Evolutionary conservation across 2,797 vertebrate genomes (phyloP), one percentile per base, ranked within the genome.

Genomic region (Pseudomugil gertrudae): DNA sequence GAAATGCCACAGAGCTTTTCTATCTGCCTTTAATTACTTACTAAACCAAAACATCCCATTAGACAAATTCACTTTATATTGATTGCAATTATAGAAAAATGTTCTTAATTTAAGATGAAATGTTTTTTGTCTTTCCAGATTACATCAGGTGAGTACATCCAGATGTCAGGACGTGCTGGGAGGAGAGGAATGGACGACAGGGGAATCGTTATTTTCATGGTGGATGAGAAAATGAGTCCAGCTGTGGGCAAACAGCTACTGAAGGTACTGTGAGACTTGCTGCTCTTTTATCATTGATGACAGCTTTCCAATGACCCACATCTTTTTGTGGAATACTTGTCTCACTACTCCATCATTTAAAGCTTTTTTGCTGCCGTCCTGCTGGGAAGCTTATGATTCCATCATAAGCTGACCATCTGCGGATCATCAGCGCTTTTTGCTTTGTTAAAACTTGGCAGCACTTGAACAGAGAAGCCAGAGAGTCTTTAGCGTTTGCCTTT

Each of bases 121-220:
- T 52, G 15, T 67, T 15, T 86, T 52, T 64, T 58, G 73, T 66
- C 70, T 58, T 30, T 70, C 27, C 74, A 99, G 98, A 98, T 99
- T 72, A 95, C 96, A 9, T 99, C 98, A 52, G 98, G 98, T 58
- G 98, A 99, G 90, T 99, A 99, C 82, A 99, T 99, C 93, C 98
- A 99, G 89, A 99, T 99, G 98, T 99, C 98, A 9, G 98, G 98
- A 38, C 95, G 98, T 9, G 98, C 98, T 9, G 98, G 98, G 50
- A 95, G 98, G 74, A 94, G 98, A 91, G 97, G 98, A 65, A 99
- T 99, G 98, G 98, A 99, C 55, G 98, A 99, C 74, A 94, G 98
- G 81, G 98, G 98, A 43, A 99, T 99, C 62, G 97, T 99, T 35
- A 99, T 99, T 90, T 97, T 98, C 83, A 98, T 98, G 98, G 96